Percentiles rank a stretch among this genome's conserved stretches.
phyloP scores from a whole-genome alignment of 2,113 vertebrate species.

The Isichthys henryi region DNA sequence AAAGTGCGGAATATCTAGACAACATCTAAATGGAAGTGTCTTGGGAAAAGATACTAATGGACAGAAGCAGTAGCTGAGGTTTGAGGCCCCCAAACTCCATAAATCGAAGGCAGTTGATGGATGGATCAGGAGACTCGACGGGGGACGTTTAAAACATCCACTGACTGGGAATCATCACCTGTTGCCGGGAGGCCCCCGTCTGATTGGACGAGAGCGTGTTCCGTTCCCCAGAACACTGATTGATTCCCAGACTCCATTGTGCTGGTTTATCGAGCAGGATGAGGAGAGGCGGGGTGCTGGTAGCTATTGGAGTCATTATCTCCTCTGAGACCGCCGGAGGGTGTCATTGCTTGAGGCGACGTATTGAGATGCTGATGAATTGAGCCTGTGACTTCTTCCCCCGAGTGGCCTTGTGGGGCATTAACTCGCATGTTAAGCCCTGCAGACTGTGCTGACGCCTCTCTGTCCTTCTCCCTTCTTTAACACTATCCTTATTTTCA shows the following conservation, averaged over 20 bases:
- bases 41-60: slow-evolving; percentile 4
- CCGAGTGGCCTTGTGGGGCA: neutral
- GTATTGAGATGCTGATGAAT: neutral
- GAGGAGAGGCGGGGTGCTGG: neutral
- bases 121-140: neutral
- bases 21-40: slow-evolving; percentile 26
- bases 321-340: neutral
- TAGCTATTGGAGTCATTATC: neutral
- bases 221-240: neutral
- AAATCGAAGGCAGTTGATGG: slow-evolving; percentile 11
- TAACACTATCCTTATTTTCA: neutral
- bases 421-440: neutral
- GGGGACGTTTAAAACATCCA: neutral
- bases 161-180: neutral
- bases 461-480: neutral
- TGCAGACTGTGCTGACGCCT: neutral
- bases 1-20: slow-evolving; percentile 16
- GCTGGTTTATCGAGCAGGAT: slow-evolving; percentile 4
- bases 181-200: neutral
- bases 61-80: slow-evolving; percentile 4
- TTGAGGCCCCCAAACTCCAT: neutral
- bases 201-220: neutral
- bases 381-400: neutral
- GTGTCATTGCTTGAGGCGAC: neutral
- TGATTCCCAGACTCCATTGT: slow-evolving; percentile 5